Percentiles rank a stretch among this genome's conserved stretches.
phyloP scores from a whole-genome alignment of 2,113 vertebrate genomes.

The Alaudala cheleensis region DNA sequence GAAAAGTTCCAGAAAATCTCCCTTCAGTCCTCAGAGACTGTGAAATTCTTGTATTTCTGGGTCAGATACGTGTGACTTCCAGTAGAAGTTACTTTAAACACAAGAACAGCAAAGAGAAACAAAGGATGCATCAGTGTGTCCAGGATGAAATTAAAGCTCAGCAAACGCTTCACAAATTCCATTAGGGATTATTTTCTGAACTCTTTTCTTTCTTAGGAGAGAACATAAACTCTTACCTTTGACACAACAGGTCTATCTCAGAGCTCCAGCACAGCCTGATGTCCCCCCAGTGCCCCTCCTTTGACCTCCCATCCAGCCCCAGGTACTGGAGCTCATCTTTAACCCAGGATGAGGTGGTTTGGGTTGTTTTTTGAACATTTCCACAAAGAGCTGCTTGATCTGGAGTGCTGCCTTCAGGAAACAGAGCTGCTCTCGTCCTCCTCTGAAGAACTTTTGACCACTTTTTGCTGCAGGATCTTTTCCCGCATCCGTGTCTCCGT shows the following conservation, averaged over 20 bases:
- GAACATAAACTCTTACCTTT: neutral
- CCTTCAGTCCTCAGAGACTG: neutral
- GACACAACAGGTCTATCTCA: neutral
- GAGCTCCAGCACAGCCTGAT: neutral
- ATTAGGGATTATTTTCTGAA: neutral
- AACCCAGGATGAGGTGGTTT: conserved; percentile 20
- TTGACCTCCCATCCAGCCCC: conserved; percentile 35
- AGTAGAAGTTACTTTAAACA: neutral
- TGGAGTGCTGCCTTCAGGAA: conserved; percentile 44
- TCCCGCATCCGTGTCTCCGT: conserved; percentile 13
- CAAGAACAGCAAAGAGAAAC: neutral
- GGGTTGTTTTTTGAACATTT: conserved; percentile 13
- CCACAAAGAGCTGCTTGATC: conserved; percentile 53
- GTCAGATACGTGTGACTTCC: neutral
- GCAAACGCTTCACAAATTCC: neutral
- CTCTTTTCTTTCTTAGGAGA: neutral
- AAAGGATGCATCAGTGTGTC: neutral
- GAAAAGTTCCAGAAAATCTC: neutral
- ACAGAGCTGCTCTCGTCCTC: neutral
- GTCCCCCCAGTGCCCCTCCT: neutral
- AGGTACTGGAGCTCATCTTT: conserved; percentile 33
- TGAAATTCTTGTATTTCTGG: neutral
- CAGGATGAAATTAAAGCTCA: neutral
- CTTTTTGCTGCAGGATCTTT: conserved; percentile 45
- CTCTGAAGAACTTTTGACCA: conserved; percentile 32